Evolutionary conservation across 2,113 vertebrate species (phyloP).

Genomic region (Epinephelus lanceolatus): DNA sequence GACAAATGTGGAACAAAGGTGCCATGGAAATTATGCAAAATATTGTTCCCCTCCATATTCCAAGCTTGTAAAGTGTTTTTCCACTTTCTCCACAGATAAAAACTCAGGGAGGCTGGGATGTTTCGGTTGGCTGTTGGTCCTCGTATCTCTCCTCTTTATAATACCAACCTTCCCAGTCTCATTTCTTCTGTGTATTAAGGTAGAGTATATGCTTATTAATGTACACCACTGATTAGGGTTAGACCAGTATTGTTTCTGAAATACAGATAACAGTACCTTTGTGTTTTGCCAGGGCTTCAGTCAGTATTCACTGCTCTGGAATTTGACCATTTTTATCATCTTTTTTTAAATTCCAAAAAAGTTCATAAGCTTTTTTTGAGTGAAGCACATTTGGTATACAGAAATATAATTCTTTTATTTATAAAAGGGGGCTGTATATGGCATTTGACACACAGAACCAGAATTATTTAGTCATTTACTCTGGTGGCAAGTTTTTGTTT

Average conservation of each 20-base stretch:
- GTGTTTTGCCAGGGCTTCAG: not conserved
- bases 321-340: too few relatives aligned
- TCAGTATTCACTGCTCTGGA: not conserved
- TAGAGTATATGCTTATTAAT: conserved; percentile 61
- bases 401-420: not conserved
- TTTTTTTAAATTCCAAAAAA: not conserved
- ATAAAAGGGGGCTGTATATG: not conserved
- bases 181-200: conserved; percentile 90
- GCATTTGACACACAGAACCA: not conserved
- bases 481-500: not conserved
- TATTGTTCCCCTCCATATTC: not conserved
- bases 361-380: not conserved
- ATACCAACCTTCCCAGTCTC: conserved; percentile 87
- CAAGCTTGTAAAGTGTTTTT: not conserved
- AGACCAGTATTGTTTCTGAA: not conserved
- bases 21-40: not conserved
- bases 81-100: conserved; percentile 76
- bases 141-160: conserved; percentile 85
- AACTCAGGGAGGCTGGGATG: conserved; percentile 77
- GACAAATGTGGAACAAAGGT: not conserved
- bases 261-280: not conserved
- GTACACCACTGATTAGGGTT: not conserved
- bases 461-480: not conserved
- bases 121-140: conserved; percentile 88
- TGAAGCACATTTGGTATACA: not conserved